These are phyloP conservation scores for Lateolabrax maculatus DNA, from an alignment of 2,797 vertebrate genomes.

Conservation along the genomic window DNA sequence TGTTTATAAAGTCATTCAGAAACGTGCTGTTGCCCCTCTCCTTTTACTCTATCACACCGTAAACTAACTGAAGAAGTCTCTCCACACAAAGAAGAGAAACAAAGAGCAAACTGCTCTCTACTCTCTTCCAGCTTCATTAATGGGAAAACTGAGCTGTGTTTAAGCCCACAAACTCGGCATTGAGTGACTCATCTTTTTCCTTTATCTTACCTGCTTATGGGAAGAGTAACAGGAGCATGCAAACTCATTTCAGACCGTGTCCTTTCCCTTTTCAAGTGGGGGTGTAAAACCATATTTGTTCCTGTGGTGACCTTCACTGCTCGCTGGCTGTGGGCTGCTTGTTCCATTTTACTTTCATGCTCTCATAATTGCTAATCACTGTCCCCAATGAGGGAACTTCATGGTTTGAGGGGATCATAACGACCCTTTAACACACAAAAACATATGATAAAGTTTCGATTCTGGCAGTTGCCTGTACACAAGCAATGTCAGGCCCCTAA, in stretches of 20 bases:
- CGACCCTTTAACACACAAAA: neutral
- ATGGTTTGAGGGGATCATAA: neutral
- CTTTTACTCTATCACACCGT: neutral
- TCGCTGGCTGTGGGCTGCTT: constrained; percentile 64
- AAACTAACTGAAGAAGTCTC: too few species aligned
- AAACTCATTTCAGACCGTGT: constrained; percentile 70
- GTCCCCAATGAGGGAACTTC: constrained; percentile 10
- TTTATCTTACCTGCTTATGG: constrained; percentile 51
- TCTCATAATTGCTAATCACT: constrained; percentile 50
- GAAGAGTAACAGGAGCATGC: constrained; percentile 46
- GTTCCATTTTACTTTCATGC: constrained; percentile 69
- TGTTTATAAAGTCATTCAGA: neutral
- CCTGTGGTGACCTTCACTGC: constrained; percentile 71
- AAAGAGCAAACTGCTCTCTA: neutral
- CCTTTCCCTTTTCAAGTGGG: constrained; percentile 71
- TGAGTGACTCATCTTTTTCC: constrained; percentile 70
- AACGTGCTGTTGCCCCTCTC: too few species aligned
- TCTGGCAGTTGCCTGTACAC: neutral
- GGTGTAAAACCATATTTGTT: constrained; percentile 63
- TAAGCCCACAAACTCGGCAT: neutral
- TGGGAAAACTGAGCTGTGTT: constrained; percentile 44
- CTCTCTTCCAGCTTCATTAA: constrained; percentile 35
- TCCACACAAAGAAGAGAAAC: too few species aligned
- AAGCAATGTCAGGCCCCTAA: constrained; percentile 9
- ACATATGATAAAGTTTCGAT: constrained; percentile 30